phyloP scores from a whole-genome alignment of 1,140 invertebrate species.

The Kradibia gibbosae region DNA sequence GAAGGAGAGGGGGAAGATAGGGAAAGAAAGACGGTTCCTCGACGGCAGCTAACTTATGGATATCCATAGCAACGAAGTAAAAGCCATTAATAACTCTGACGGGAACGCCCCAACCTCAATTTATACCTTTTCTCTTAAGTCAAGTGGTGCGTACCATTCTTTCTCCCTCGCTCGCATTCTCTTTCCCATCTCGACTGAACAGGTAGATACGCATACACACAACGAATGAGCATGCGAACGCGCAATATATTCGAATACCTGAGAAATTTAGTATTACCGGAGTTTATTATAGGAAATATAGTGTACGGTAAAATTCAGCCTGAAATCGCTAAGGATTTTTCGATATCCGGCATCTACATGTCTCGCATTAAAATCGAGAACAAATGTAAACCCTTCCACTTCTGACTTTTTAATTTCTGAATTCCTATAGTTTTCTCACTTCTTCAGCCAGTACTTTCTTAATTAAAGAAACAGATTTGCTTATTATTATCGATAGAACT shows the following conservation, averaged over 20 bases:
- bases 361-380: too few species aligned
- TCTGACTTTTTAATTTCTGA: too few species aligned
- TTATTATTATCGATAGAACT: too few species aligned
- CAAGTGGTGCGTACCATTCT: constrained; percentile 55
- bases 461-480: too few species aligned
- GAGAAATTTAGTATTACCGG: constrained; percentile 69
- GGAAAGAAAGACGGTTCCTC: neutral
- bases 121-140: constrained; percentile 74
- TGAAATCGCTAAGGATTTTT: too few species aligned
- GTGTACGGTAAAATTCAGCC: too few species aligned
- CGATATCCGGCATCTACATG: too few species aligned
- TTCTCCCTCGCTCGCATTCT: constrained; percentile 10
- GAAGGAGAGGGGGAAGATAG: constrained; percentile 44
- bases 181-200: constrained; percentile 54
- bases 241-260: constrained; percentile 72
- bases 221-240: constrained; percentile 34
- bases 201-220: constrained; percentile 69
- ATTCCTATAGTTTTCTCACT: too few species aligned
- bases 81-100: constrained; percentile 73
- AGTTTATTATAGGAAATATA: too few species aligned
- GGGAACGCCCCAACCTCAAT: constrained; percentile 71
- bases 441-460: too few species aligned
- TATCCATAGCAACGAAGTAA: constrained; percentile 74
- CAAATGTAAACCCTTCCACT: too few species aligned
- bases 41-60: constrained; percentile 71